These are phyloP conservation scores for Lanistes nyassanus DNA, from an alignment of 1,140 invertebrate species.

Conservation along the genomic window DNA sequence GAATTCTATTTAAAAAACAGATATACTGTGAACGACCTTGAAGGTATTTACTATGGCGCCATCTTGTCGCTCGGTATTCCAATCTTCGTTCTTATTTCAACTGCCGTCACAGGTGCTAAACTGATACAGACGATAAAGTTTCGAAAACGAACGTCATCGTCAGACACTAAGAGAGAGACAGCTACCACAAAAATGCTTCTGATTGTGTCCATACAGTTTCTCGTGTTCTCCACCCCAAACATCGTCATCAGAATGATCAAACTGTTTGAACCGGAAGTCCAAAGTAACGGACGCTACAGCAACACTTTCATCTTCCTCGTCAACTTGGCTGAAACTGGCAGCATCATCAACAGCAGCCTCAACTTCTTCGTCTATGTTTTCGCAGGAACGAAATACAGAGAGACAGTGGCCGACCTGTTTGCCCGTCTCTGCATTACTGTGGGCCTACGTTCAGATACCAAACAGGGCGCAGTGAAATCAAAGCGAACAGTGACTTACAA, in stretches of 20 bases:
- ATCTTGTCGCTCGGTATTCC: not conserved
- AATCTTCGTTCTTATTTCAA: not conserved
- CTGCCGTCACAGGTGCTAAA: conserved; percentile 1
- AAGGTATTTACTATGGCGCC: not conserved
- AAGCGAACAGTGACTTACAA: too few relatives aligned
- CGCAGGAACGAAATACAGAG: conserved; percentile 3
- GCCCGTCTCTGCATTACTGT: too few relatives aligned
- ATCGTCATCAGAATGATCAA: not conserved
- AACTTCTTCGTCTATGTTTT: conserved; percentile 20
- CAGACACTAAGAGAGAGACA: conserved; percentile 3
- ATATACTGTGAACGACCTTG: not conserved
- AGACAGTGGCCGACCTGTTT: not conserved
- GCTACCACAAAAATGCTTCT: not conserved
- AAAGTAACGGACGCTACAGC: not conserved
- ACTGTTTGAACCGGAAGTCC: conserved; percentile 2
- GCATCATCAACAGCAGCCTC: too few relatives aligned
- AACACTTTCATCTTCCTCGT: not conserved
- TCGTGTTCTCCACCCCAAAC: not conserved
- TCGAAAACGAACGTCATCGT: not conserved
- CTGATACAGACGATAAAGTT: not conserved
- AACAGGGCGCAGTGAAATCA: too few relatives aligned
- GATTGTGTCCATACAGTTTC: conserved; percentile 1
- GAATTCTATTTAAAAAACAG: conserved; percentile 10
- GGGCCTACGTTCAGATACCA: too few relatives aligned
- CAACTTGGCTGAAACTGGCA: not conserved